phyloP scores from a whole-genome alignment of 1,140 invertebrate species.

The Ostrea denselamellosa region DNA sequence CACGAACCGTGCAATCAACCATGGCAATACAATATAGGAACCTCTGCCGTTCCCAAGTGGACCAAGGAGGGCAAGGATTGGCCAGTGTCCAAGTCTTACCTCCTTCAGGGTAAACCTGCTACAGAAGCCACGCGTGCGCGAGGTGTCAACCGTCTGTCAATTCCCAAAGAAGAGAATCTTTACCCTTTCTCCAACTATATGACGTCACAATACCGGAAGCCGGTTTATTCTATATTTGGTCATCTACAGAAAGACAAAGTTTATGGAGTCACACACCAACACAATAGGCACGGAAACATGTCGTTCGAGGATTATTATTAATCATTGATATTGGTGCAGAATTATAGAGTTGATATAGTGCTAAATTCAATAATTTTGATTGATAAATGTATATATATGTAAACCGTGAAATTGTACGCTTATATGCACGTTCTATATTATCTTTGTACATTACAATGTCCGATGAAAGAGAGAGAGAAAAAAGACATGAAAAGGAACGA shows the following conservation, averaged over 20 bases:
- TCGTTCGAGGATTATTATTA: constrained; percentile 77
- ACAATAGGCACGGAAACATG: constrained; percentile 75
- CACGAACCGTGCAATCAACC: constrained; percentile 70
- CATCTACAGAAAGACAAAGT: constrained; percentile 69
- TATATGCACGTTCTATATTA: too few relatives aligned
- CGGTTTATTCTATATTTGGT: constrained; percentile 73
- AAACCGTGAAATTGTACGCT: too few relatives aligned
- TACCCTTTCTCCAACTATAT: constrained; percentile 75
- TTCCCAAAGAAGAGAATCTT: constrained; percentile 68
- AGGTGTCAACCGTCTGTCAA: constrained; percentile 68
- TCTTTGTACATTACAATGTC: too few relatives aligned
- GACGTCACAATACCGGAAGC: constrained; percentile 74
- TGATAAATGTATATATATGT: background rate
- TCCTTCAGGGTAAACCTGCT: constrained; percentile 61
- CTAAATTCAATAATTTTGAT: background rate
- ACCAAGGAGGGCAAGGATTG: constrained; percentile 71
- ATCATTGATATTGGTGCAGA: background rate
- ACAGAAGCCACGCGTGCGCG: constrained; percentile 71
- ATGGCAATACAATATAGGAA: constrained; percentile 70
- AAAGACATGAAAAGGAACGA: too few relatives aligned
- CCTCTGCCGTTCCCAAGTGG: constrained; percentile 68
- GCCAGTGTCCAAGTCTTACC: constrained; percentile 62
- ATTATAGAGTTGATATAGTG: background rate
- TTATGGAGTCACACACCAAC: constrained; percentile 75
- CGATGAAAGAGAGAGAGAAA: too few relatives aligned